Base-by-base conservation (phyloP, 2,797 vertebrate species). In the Euphonia xanthogaster region DNA sequence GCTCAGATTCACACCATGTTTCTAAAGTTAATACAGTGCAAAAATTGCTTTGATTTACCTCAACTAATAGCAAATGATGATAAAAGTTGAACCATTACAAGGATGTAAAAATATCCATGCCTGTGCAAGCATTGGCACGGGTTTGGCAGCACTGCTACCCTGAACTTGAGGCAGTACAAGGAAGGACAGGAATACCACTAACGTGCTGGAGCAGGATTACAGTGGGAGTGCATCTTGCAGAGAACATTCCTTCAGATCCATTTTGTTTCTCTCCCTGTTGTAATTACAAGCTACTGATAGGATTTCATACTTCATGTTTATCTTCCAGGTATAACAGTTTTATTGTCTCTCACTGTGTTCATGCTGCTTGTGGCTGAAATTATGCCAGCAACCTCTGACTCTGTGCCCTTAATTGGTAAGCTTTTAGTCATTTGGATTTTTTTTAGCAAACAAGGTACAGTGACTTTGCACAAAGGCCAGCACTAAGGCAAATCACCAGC, bases 361-460 rank as follows among this genome's bases (percentile, higher is more conserved):
- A 99, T 99, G 99, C 98, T 99, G 81, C 98, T 99, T 35, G 99
- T 99, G 77, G 99, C 99, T 58, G 99, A 99, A 97, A 99, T 99
- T 93, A 99, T 99, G 99, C 99, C 99, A 6, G 98, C 99, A 31
- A 99, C 99, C 5, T 99, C 99, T 1, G 99, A 99, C 92, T 99
- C 99, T 0, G 99, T 99, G 86, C 99, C 99, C 61, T 95, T 99
- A 96, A 99, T 99, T 60, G 99, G 99, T 99, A 98, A 98, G 98
- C 19, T 82, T 86, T 68, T 66, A 65, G 51, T 65, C 37, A 12
- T 27, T 61, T 61, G 50, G 27, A 28, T 6, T 31, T 70, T 70
- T 54, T 57, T 27, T 58, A 73, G 24, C 15, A 78, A 33, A 55
- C 21, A 33, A 50, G 31, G 70, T 44, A 21, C 65, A 55, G 28